These are phyloP conservation scores for Cardiocondyla obscurior DNA, from an alignment of 1,140 invertebrate genomes.

Conservation along the genomic window DNA sequence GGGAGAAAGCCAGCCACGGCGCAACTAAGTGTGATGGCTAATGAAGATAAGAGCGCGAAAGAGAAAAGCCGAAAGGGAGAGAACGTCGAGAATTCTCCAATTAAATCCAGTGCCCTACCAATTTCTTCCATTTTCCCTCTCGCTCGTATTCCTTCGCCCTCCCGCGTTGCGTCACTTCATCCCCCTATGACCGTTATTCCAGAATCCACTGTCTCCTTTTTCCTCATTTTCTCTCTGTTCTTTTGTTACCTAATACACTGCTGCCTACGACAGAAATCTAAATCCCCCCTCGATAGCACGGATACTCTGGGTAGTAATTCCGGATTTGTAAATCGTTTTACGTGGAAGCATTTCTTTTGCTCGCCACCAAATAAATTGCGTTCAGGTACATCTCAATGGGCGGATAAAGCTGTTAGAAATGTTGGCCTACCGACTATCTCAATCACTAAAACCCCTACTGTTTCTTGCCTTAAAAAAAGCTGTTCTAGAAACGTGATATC, in stretches of 20 bases:
- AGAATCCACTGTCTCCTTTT: background rate
- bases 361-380: slow-evolving; percentile 50
- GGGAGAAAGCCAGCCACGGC: slow-evolving; percentile 31
- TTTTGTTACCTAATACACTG: slow-evolving; percentile 44
- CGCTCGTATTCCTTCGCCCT: background rate
- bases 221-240: background rate
- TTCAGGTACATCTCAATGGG: slow-evolving; percentile 5
- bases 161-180: background rate
- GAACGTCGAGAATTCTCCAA: slow-evolving; percentile 62
- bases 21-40: slow-evolving; percentile 61
- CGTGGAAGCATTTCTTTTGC: slow-evolving; percentile 29
- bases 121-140: background rate
- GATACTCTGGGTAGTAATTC: slow-evolving; percentile 62
- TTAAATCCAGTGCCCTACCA: slow-evolving; percentile 60
- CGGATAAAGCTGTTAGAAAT: slow-evolving; percentile 32
- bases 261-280: slow-evolving; percentile 60
- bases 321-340: slow-evolving; percentile 71
- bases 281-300: slow-evolving; percentile 50
- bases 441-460: background rate
- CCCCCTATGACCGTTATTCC: background rate
- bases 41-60: slow-evolving; percentile 69
- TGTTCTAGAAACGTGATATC: background rate
- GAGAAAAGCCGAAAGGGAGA: background rate
- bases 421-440: slow-evolving; percentile 15
- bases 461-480: background rate